Conservation (phyloP, 2,888 invertebrate species). For the Heteromurus nitidus region DNA sequence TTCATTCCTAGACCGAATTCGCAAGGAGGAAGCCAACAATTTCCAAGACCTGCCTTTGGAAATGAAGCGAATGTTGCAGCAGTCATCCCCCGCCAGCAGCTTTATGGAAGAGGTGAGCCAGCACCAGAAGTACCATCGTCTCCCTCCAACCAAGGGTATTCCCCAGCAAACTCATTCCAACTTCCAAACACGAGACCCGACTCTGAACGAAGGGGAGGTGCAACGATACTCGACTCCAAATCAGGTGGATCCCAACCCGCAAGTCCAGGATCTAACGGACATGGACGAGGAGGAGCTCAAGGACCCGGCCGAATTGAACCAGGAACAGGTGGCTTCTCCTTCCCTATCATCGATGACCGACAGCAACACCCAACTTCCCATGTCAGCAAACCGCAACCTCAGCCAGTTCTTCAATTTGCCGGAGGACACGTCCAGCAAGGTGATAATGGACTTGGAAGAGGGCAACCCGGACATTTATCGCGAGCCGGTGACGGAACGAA, state of each 20-base stretch:
- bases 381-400: neutral
- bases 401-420: neutral
- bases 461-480: constrained; percentile 6
- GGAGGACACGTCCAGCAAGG: neutral
- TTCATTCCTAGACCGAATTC: neutral
- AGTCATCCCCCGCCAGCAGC: neutral
- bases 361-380: neutral
- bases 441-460: constrained; percentile 16
- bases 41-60: neutral
- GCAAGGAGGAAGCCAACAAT: neutral
- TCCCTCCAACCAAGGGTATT: neutral
- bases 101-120: neutral
- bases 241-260: constrained; percentile 29
- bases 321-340: constrained; percentile 18
- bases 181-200: neutral
- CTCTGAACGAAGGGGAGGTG: constrained; percentile 7
- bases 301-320: constrained; percentile 7
- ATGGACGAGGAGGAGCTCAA: constrained; percentile 20
- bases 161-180: neutral
- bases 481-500: constrained; percentile 1
- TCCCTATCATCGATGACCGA: constrained; percentile 1
- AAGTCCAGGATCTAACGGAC: neutral
- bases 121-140: neutral
- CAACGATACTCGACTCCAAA: constrained; percentile 10
- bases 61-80: neutral